Evolutionary conservation across 1,140 invertebrate species (phyloP).

Genomic region (Drosophila kohkoa): DNA sequence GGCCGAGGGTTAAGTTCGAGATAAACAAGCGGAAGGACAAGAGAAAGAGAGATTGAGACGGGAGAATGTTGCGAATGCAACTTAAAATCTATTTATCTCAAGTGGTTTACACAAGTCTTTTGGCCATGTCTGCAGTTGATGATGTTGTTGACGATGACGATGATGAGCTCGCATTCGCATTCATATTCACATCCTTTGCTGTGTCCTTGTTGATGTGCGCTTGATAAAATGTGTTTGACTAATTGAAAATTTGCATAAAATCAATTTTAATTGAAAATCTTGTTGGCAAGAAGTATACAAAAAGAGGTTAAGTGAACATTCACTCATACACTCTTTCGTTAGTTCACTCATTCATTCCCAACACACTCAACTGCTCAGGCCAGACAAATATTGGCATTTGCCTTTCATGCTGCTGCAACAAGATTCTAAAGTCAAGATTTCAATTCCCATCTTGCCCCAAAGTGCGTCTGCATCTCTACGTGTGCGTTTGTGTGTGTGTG

Average conservation of each 20-base stretch:
- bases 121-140: slow-evolving; percentile 36
- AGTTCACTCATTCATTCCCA: neutral
- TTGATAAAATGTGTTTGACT: slow-evolving; percentile 68
- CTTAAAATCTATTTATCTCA: slow-evolving; percentile 75
- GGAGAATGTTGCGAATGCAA: slow-evolving; percentile 38
- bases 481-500: neutral
- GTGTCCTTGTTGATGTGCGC: slow-evolving; percentile 31
- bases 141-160: slow-evolving; percentile 25
- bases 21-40: slow-evolving; percentile 9
- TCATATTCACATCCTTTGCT: slow-evolving; percentile 35
- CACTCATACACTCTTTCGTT: slow-evolving; percentile 17
- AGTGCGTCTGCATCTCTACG: neutral
- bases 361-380: slow-evolving; percentile 20
- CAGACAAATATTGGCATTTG: slow-evolving; percentile 75
- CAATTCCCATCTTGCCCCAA: slow-evolving; percentile 18
- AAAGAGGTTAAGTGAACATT: slow-evolving; percentile 74
- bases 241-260: slow-evolving; percentile 83
- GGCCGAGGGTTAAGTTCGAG: slow-evolving; percentile 38
- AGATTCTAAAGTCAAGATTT: slow-evolving; percentile 54
- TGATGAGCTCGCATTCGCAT: slow-evolving; percentile 25
- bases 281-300: slow-evolving; percentile 58
- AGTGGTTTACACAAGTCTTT: slow-evolving; percentile 66
- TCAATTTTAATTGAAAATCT: slow-evolving; percentile 82
- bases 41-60: neutral
- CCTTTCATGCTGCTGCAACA: slow-evolving; percentile 27